Base-by-base conservation (phyloP, 1,140 invertebrate species). In the Platyura marginata region DNA sequence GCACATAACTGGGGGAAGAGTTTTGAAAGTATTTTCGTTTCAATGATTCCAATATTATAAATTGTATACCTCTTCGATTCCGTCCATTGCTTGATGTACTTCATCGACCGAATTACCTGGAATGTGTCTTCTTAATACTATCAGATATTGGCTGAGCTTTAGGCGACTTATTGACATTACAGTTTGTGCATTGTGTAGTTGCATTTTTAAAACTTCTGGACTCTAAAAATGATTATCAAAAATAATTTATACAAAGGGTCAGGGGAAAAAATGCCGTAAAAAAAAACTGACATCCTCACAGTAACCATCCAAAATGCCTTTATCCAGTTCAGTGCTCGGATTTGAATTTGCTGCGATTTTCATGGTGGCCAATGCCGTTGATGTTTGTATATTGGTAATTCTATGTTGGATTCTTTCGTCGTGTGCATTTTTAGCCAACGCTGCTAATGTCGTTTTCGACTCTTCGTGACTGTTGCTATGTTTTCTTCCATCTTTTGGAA, bases 151-250 rank as follows among this genome's bases (percentile, higher is more conserved):
- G 11, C 50, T 45, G 20, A 67, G 42, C 40, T 66, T 66, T 29
- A 54, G 45, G 10, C 55, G 49, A 3, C 59, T 56, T 22, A 67
- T 53, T 15, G 55, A 49, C 38, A 67, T 65, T 3, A 66, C 51
- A 11, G 54, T 59, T 32, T 59, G 56, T 3, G 59, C 59, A 43
- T 65, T 60, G 42, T 61, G 56, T 13, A 67, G 43, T 47, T 67
- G 62, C 25, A 56, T 42, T 8, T 55, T 49, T 16, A 66, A 35
- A 3, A 63, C 43, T 36, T 58, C 61, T 5, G 60, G 56, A 44
- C 63, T 64, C 64, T 66, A 21, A 2, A 23, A 40, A 19, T 15
- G 0, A 20, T 21, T 21, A 2, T 8, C 19, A 36, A 33, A 32
- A 5, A 22, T 23, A 22, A 29, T 21, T 29, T 22, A 18, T 21